Evolutionary conservation across 1,140 invertebrate genomes (phyloP).

Genomic region (Drosophila nannoptera): DNA sequence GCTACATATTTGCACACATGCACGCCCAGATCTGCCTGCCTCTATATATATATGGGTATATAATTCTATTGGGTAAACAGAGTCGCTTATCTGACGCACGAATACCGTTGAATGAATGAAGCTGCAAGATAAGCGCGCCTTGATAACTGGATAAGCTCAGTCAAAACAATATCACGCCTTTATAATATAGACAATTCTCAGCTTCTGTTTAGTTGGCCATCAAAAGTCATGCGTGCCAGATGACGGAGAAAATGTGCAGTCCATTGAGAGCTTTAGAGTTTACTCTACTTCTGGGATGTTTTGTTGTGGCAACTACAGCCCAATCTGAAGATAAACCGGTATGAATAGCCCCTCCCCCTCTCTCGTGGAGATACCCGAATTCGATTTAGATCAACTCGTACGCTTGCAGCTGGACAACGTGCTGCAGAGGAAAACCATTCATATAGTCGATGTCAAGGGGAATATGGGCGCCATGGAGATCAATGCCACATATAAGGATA

Average conservation of each 20-base stretch:
- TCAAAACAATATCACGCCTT: background rate
- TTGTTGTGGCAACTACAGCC: background rate
- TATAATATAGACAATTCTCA: constrained; percentile 5
- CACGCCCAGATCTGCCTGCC: background rate
- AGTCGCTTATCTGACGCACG: constrained; percentile 1
- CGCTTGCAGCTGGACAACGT: constrained; percentile 11
- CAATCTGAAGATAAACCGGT: constrained; percentile 9
- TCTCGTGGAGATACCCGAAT: too few relatives aligned
- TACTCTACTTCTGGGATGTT: constrained; percentile 3
- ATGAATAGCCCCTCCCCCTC: too few relatives aligned
- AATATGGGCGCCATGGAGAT: constrained; percentile 6
- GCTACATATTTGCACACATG: background rate
- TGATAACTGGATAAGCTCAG: constrained; percentile 24
- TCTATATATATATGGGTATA: background rate
- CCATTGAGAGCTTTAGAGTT: constrained; percentile 6
- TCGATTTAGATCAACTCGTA: background rate
- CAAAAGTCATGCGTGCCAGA: constrained; percentile 9
- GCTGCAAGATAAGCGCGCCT: constrained; percentile 15
- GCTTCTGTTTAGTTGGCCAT: constrained; percentile 31
- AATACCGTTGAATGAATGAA: background rate
- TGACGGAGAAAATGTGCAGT: background rate
- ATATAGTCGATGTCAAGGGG: constrained; percentile 20
- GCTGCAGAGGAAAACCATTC: constrained; percentile 18
- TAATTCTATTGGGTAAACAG: background rate
- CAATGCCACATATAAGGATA: constrained; percentile 39